Percentiles rank a stretch among this genome's conserved stretches.
Conservation (phyloP, 2,113 vertebrate genomes). For the Cercocebus atys region DNA sequence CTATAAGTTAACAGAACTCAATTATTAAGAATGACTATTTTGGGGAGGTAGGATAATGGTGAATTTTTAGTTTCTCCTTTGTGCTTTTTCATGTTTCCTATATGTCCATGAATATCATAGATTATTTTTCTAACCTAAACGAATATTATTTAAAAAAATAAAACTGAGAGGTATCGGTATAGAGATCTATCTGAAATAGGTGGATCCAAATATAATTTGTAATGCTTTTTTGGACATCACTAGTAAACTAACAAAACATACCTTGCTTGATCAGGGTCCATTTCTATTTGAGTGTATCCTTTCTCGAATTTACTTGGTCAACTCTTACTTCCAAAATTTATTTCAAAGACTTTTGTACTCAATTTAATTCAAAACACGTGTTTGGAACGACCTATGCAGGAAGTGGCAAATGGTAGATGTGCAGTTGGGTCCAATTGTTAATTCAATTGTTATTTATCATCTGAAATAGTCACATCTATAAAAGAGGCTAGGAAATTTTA, state of each 20-base stretch:
- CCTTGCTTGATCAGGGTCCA: background rate
- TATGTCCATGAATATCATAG: background rate
- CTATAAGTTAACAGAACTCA: background rate
- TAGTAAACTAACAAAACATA: background rate
- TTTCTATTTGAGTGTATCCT: background rate
- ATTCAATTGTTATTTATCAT: background rate
- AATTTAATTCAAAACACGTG: background rate
- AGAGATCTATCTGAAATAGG: background rate
- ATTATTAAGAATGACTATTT: slow-evolving; percentile 13
- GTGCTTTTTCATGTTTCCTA: background rate
- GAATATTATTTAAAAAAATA: background rate
- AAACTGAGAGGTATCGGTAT: background rate
- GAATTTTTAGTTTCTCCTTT: slow-evolving; percentile 26
- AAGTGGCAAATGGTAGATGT: background rate
- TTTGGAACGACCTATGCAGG: background rate
- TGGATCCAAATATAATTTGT: background rate
- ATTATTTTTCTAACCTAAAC: background rate
- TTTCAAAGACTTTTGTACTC: background rate
- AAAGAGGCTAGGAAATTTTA: background rate
- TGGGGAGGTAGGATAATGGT: background rate
- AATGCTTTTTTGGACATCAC: background rate
- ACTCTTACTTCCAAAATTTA: background rate
- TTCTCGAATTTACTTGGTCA: background rate
- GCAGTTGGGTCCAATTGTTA: background rate
- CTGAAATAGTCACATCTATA: background rate